These are phyloP conservation scores for Leucoma salicis DNA, from an alignment of 2,888 invertebrate genomes.

Conservation along the genomic window DNA sequence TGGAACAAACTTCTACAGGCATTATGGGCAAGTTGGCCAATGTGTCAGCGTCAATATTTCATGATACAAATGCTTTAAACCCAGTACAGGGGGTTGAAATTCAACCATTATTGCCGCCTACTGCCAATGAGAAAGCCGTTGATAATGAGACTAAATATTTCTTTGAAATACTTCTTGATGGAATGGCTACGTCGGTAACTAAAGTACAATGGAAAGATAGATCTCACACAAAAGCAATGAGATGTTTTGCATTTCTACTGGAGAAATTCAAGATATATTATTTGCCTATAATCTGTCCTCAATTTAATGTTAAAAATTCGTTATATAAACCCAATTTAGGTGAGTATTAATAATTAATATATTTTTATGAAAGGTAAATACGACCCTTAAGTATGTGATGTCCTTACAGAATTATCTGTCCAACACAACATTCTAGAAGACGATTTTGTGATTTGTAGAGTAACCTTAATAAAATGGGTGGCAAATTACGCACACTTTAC, in stretches of 20 bases:
- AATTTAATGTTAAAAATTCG: constrained; percentile 90
- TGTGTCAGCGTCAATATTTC: constrained; percentile 85
- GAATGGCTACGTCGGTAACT: constrained; percentile 94
- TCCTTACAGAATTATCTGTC: constrained; percentile 85
- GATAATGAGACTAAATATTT: constrained; percentile 93
- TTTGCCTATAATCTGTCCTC: constrained; percentile 94
- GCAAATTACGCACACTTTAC: constrained; percentile 91
- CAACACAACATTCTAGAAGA: constrained; percentile 87
- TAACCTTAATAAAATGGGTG: constrained; percentile 94
- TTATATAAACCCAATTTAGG: constrained; percentile 91
- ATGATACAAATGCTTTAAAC: constrained; percentile 86
- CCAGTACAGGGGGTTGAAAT: constrained; percentile 91
- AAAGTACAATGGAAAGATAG: constrained; percentile 95
- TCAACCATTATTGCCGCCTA: constrained; percentile 89
- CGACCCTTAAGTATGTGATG: no score
- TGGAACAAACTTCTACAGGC: constrained; percentile 75
- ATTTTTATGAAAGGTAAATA: not conserved
- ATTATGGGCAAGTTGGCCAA: constrained; percentile 82
- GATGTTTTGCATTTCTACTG: constrained; percentile 94
- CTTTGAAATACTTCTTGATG: constrained; percentile 93
- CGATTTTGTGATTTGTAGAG: constrained; percentile 87
- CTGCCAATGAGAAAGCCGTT: constrained; percentile 91
- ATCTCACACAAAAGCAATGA: constrained; percentile 88
- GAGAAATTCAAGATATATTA: constrained; percentile 96
- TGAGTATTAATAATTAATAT: constrained; percentile 50